phyloP scores from a whole-genome alignment of 1,140 invertebrate genomes.

The Ganaspis sp. region DNA sequence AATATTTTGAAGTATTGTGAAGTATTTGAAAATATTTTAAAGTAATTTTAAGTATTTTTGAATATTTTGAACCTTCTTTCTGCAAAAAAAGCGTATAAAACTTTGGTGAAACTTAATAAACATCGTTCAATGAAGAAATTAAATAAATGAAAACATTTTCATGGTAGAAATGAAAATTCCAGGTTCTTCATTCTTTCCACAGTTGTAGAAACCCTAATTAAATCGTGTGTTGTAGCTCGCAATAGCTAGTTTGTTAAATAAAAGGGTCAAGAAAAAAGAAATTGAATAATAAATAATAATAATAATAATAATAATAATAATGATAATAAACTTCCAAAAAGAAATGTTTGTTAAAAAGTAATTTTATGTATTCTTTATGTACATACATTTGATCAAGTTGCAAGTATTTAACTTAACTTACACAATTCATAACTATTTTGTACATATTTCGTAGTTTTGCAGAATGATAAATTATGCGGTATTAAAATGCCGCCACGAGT shows the following conservation, averaged over 20 bases:
- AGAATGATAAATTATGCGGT: slow-evolving; percentile 1
- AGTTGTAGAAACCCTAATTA: no score
- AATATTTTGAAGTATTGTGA: no score
- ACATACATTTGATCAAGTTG: slow-evolving; percentile 14
- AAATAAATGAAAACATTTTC: no score
- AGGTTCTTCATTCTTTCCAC: neutral
- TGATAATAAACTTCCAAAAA: neutral
- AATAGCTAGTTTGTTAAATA: no score
- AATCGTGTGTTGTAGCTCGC: no score
- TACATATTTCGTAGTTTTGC: slow-evolving; percentile 24
- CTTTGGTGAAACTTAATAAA: no score
- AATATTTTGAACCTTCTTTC: no score
- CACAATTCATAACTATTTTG: slow-evolving; percentile 27
- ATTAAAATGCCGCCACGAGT: neutral
- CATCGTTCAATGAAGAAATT: no score
- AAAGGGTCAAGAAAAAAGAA: no score
- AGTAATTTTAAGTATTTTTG: no score
- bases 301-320: neutral
- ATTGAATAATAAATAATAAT: neutral
- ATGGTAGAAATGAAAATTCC: neutral
- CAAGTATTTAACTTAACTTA: slow-evolving; percentile 13
- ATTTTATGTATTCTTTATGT: slow-evolving; percentile 24
- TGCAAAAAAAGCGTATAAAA: no score
- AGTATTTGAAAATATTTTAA: no score
- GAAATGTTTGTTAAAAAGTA: slow-evolving; percentile 2